Conservation (phyloP, 2,797 vertebrate species). For the Crypturellus tataupa region DNA sequence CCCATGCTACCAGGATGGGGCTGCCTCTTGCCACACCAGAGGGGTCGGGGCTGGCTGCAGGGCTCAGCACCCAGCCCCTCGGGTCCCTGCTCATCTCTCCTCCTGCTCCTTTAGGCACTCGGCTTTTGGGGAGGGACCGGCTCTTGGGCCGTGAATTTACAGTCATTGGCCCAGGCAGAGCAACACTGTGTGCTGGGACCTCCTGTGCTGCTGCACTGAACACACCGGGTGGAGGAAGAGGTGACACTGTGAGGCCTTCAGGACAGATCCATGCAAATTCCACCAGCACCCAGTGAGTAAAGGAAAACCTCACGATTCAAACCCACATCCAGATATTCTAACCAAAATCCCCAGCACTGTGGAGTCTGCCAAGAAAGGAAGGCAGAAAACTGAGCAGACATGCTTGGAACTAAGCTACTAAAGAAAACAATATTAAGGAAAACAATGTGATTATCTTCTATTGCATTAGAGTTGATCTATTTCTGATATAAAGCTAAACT, state of each 20-base stretch:
- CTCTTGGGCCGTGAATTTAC: not conserved
- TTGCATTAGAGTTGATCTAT: conserved; percentile 23
- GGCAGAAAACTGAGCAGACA: not conserved
- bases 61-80: not conserved
- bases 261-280: not conserved
- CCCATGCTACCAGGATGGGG: not conserved
- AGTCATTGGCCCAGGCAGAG: not conserved
- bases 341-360: fast-evolving
- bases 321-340: not conserved
- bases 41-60: too few species aligned
- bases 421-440: not conserved
- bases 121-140: not conserved
- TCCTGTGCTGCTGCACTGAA: fast-evolving
- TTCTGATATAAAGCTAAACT: conserved; percentile 16
- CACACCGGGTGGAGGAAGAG: not conserved
- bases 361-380: not conserved
- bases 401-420: not conserved
- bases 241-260: not conserved
- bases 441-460: not conserved
- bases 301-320: not conserved
- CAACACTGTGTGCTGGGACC: not conserved
- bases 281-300: fast-evolving
- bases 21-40: fast-evolving
- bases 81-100: not conserved
- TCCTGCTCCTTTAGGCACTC: not conserved